Conservation (phyloP, 2,113 vertebrate genomes). For the Oxyura jamaicensis region DNA sequence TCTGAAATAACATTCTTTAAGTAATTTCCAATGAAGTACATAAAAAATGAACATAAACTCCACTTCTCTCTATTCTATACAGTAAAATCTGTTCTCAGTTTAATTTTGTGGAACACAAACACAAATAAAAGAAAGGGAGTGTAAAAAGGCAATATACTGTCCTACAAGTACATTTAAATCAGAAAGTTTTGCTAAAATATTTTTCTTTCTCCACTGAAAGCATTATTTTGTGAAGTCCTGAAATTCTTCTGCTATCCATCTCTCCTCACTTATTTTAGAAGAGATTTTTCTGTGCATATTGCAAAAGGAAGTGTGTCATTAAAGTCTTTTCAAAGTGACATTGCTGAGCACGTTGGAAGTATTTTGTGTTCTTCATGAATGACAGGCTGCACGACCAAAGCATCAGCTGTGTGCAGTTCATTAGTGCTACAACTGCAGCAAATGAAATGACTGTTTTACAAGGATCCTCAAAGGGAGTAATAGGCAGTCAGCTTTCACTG, state of each 20-base stretch:
- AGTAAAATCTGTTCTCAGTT: slow-evolving; percentile 2
- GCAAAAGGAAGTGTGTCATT: slow-evolving; percentile 22
- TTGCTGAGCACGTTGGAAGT: background rate
- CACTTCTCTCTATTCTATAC: background rate
- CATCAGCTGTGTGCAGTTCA: background rate
- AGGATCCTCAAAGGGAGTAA: background rate
- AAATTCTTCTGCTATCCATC: background rate
- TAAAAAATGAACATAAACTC: slow-evolving; percentile 16
- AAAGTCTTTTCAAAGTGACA: slow-evolving; percentile 20
- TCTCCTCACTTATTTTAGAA: background rate
- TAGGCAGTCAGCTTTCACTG: background rate
- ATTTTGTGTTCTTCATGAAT: slow-evolving; percentile 1
- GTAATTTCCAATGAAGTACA: background rate
- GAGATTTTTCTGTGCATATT: background rate
- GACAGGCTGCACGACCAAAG: background rate
- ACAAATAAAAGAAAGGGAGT: background rate
- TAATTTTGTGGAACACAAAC: slow-evolving; percentile 21
- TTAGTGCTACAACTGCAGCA: background rate
- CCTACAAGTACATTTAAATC: background rate
- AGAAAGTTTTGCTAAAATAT: background rate
- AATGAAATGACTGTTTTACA: background rate
- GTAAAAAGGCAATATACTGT: background rate
- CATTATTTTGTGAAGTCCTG: background rate
- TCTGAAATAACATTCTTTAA: background rate
- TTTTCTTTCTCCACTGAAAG: background rate